phyloP scores from a whole-genome alignment of 2,888 invertebrate genomes.

The Ganaspis brasiliensis region DNA sequence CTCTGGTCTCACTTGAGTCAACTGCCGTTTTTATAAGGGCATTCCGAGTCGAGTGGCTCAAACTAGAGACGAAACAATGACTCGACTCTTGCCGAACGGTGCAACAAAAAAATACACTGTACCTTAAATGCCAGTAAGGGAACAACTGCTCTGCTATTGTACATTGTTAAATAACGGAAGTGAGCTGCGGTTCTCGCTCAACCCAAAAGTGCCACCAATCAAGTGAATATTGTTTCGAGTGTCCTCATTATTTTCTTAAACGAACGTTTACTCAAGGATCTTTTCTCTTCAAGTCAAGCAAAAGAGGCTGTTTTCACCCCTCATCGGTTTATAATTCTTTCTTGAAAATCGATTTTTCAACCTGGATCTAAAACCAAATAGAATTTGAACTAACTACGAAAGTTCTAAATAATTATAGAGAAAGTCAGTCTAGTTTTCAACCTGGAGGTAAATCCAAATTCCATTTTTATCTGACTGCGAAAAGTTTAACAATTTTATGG shows the following conservation, averaged over 20 bases:
- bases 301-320: neutral
- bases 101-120: slow-evolving; percentile 30
- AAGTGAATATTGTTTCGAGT: slow-evolving; percentile 56
- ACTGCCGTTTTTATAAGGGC: slow-evolving; percentile 18
- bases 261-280: slow-evolving; percentile 48
- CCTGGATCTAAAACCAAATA: too few species aligned
- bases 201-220: slow-evolving; percentile 56
- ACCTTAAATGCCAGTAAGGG: slow-evolving; percentile 30
- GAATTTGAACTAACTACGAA: too few species aligned
- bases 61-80: slow-evolving; percentile 5
- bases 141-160: slow-evolving; percentile 35
- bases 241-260: slow-evolving; percentile 53
- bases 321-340: neutral
- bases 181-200: slow-evolving; percentile 35
- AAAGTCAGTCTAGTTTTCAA: too few species aligned
- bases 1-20: slow-evolving; percentile 2
- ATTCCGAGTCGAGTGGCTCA: neutral
- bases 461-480: too few species aligned
- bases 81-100: slow-evolving; percentile 9
- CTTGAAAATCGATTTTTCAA: too few species aligned
- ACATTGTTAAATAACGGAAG: slow-evolving; percentile 9
- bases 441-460: too few species aligned
- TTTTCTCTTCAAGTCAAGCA: slow-evolving; percentile 9
- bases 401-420: too few species aligned
- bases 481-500: too few species aligned